These are phyloP conservation scores for Actias luna DNA, from an alignment of 2,888 invertebrate species.

Conservation along the genomic window DNA sequence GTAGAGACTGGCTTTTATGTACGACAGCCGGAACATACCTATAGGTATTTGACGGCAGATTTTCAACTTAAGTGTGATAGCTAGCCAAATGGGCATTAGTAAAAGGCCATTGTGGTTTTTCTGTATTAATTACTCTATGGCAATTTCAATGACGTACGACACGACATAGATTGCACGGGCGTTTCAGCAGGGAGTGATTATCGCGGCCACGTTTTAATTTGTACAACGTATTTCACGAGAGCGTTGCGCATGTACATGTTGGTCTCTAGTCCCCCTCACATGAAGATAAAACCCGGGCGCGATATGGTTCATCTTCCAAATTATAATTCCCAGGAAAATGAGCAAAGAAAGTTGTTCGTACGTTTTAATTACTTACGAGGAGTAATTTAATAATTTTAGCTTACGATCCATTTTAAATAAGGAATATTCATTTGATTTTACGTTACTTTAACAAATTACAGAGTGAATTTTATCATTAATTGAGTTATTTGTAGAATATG, in stretches of 20 bases:
- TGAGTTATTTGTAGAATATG: neutral
- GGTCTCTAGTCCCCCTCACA: constrained; percentile 36
- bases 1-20: too few species aligned
- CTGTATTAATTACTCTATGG: neutral
- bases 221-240: constrained; percentile 63
- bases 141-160: constrained; percentile 27
- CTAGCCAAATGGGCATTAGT: too few species aligned
- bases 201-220: constrained; percentile 74
- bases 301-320: constrained; percentile 28
- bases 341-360: constrained; percentile 10
- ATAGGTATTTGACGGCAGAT: too few species aligned
- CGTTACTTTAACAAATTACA: neutral
- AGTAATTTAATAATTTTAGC: constrained; percentile 3
- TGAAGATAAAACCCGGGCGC: constrained; percentile 12
- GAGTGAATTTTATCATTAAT: neutral
- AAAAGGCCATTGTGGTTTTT: neutral
- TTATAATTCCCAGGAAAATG: constrained; percentile 29
- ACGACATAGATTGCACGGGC: constrained; percentile 32
- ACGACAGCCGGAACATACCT: too few species aligned
- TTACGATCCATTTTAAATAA: constrained; percentile 1
- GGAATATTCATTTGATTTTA: neutral
- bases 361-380: constrained; percentile 6
- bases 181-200: constrained; percentile 50
- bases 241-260: constrained; percentile 32
- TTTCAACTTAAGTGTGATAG: too few species aligned